These are phyloP conservation scores for Anomalospiza imberbis DNA, from an alignment of 2,797 vertebrate species.

Conservation along the genomic window DNA sequence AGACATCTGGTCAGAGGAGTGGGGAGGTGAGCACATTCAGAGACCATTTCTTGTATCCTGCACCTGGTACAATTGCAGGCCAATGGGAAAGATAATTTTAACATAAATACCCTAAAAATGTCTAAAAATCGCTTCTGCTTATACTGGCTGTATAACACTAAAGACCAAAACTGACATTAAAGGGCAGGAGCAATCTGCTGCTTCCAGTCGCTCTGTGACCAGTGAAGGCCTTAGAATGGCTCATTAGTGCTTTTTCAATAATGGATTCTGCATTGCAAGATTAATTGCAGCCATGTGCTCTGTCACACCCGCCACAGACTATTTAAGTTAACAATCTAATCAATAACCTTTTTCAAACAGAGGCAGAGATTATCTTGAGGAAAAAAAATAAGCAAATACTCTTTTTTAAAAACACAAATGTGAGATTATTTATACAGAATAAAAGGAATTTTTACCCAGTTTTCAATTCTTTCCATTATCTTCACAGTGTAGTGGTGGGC, in stretches of 20 bases:
- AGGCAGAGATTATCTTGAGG: slow-evolving; percentile 27
- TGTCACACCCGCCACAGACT: slow-evolving; percentile 63
- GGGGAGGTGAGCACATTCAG: background rate
- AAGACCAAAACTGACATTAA: slow-evolving; percentile 49
- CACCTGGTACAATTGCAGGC: background rate
- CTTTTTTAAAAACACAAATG: background rate
- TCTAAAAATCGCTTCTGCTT: background rate
- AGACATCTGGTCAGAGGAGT: background rate
- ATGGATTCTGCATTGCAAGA: slow-evolving; percentile 63
- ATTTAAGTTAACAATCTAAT: slow-evolving; percentile 67
- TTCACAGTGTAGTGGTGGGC: background rate
- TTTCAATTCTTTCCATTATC: background rate
- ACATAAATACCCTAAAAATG: background rate
- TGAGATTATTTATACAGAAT: slow-evolving; percentile 10
- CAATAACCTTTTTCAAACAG: slow-evolving; percentile 65
- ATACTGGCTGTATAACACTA: background rate
- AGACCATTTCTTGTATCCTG: background rate
- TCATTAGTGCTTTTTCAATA: slow-evolving; percentile 71
- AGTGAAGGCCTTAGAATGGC: slow-evolving; percentile 57
- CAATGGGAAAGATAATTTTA: background rate
- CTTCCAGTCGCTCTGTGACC: slow-evolving; percentile 54
- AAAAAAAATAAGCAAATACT: background rate
- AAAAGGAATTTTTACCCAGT: background rate
- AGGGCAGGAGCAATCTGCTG: slow-evolving; percentile 62
- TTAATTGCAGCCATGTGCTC: slow-evolving; percentile 66